A percentile compares a stretch with the other conserved stretches of the same genome.
Conservation (phyloP, 2,113 vertebrate species). For the Lepus timidus region DNA sequence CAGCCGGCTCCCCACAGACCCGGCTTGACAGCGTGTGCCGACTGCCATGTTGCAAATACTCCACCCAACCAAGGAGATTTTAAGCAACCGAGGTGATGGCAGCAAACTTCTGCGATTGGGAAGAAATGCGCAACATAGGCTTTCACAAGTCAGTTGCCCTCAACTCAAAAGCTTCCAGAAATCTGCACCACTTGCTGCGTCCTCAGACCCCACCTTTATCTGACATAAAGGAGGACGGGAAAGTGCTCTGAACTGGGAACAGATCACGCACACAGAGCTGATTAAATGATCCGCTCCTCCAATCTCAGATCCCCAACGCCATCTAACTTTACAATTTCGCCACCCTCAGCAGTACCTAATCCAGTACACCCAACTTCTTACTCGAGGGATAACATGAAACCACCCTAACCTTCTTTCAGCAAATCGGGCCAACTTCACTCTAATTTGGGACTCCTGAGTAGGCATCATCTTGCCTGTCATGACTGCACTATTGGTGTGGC, state of each 20-base stretch:
- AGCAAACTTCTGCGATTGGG: not conserved
- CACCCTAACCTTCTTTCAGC: not conserved
- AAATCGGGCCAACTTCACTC: not conserved
- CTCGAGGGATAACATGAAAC: not conserved
- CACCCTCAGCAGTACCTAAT: not conserved
- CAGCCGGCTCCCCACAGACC: not conserved
- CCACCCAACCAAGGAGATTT: not conserved
- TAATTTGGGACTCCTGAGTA: not conserved
- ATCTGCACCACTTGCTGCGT: not conserved
- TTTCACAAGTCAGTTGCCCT: not conserved
- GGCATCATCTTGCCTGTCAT: not conserved
- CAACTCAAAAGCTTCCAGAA: not conserved
- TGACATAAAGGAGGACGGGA: not conserved
- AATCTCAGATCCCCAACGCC: not conserved
- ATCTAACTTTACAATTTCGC: not conserved
- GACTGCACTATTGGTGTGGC: not conserved
- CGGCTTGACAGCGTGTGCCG: not conserved
- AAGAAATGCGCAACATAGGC: not conserved
- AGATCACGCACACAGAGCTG: not conserved
- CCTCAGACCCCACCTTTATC: not conserved
- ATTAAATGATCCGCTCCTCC: not conserved
- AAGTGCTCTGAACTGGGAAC: not conserved
- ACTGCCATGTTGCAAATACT: not conserved
- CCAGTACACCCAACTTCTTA: not conserved
- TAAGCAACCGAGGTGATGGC: not conserved